Evolutionary conservation across 2,888 invertebrate species (phyloP), one percentile per base, ranked within the genome.

Genomic region (Deilephila porcellus): DNA sequence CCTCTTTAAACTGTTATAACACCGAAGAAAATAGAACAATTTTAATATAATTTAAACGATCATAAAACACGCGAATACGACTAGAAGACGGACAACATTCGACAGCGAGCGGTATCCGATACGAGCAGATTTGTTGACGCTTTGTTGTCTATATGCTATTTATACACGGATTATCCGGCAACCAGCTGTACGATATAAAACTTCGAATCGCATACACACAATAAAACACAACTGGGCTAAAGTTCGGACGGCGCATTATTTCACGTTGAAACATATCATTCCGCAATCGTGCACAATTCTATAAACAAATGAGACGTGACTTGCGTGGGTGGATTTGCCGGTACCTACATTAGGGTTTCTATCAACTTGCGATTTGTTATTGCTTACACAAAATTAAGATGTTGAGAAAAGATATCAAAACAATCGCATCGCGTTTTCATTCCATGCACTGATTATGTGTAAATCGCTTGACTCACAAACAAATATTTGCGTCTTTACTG

Each of bases 161-260:
- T 92, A 88, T 93, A 93, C 79, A 76, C 85, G 80, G 78, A 87
- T 91, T 90, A 92, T 90, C 85, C 89, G 86, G 93, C 93, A 94
- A 94, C 82, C 94, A 93, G 86, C 94, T 94, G 88, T 93, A 94
- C 84, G 90, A 85, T 86, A 90, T 90, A 90, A 90, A 91, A 88
- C 84, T 87, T 85, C 76, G 86, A 84, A 89, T 88, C 88, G 87
- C 87, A 84, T 88, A 88, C 86, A 83, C 83, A 88, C 90, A 92
- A 92, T 90, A 93, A 91, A 89, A 90, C 87, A 88, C 84, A 88
- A 87, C 89, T 85, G 88, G 86, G 84, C 86, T 86, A 83, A 85
- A 88, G 86, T 87, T 87, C 86, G 86, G 86, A 79, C 84, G 86
- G 83, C 88, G 85, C 89, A 89, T 90, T 90, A 90, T 91, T 90